Evolutionary conservation across 1,140 invertebrate genomes (phyloP), one percentile per base, ranked within the genome.

Genomic region (Stegodyphus mimosarum): DNA sequence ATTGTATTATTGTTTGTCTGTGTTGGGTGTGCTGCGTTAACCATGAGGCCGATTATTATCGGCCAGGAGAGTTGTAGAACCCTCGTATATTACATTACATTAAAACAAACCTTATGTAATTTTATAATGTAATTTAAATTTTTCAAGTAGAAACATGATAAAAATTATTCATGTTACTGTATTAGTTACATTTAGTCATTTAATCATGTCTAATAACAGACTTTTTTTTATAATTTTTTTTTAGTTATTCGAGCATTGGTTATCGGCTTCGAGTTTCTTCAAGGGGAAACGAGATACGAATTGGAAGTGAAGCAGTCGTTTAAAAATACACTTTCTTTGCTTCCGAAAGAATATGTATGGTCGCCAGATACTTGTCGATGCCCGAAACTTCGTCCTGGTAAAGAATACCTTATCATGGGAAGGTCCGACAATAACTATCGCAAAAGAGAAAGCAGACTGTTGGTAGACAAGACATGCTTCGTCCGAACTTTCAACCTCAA

Each of bases 341-440:
- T 87, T 64, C 80, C 81, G 48, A 76, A 71, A 50, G 88, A 88
- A 66, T 88, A 86, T 64, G 78, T 88, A 11, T 88, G 88, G 88
- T 87, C 87, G 2, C 79, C 87, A 48, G 85, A 81, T 52, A 80
- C 73, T 2, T 88, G 88, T 50, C 55, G 81, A 63, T 83, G 86
- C 51, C 87, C 87, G 6, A 77, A 73, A n/a, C 70, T 88, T 7
- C 76, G 81, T 53, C 33, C 72, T 7, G 86, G 87, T 7, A 83
- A 85, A n/a, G 88, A 88, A 50, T 88, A 88, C 73, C 71, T 88
- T 18, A 84, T 88, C 69, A 87, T 88, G 83, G 88, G 88, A 7
- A 74, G 63, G 70, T 76, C 77, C 51, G 88, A 88, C 72, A 79
- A 78, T 18, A 81, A 64, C 13, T 88, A 88, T 76, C 72, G 87